These are phyloP conservation scores for Spongia lamella DNA, from an alignment of 37 sponge, comb jelly and placozoan species.

Conservation along the genomic window DNA sequence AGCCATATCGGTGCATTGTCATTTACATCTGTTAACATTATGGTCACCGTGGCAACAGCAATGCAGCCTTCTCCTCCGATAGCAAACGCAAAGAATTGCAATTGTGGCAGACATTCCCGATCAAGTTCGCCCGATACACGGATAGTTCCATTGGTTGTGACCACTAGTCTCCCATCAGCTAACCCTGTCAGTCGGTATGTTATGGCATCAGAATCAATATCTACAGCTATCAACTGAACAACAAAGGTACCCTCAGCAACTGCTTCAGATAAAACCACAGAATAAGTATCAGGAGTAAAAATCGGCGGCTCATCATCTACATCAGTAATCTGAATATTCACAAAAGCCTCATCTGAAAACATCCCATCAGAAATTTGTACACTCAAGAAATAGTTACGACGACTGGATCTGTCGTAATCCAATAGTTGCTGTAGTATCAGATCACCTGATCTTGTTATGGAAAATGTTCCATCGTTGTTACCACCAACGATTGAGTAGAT, in stretches of 20 bases:
- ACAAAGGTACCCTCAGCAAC: constrained; percentile 21
- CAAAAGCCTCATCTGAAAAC: constrained; percentile 8
- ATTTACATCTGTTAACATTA: constrained; percentile 48
- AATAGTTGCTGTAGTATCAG: constrained; percentile 22
- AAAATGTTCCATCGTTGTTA: constrained; percentile 35
- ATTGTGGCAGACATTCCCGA: constrained; percentile 35
- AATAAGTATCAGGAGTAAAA: constrained; percentile 10
- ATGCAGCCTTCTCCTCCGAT: constrained; percentile 15
- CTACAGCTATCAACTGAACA: constrained; percentile 21
- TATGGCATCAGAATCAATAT: constrained; percentile 28
- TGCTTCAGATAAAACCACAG: constrained; percentile 29
- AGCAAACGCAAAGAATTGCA: constrained; percentile 40
- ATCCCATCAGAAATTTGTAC: constrained; percentile 47
- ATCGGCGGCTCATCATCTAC: constrained; percentile 55
- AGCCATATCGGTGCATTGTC: constrained; percentile 44
- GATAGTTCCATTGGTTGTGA: constrained; percentile 25
- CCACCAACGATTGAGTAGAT: constrained; percentile 23
- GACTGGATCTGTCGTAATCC: constrained; percentile 35
- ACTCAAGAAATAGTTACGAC: constrained; percentile 5
- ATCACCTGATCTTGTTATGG: neutral
- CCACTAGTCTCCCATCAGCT: constrained; percentile 40
- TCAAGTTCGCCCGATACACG: constrained; percentile 42
- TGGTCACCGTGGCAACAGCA: constrained; percentile 20
- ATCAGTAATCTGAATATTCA: constrained; percentile 29
- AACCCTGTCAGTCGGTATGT: constrained; percentile 25